phyloP scores from a whole-genome alignment of 2,888 invertebrate genomes.

The Monochamus alternatus region DNA sequence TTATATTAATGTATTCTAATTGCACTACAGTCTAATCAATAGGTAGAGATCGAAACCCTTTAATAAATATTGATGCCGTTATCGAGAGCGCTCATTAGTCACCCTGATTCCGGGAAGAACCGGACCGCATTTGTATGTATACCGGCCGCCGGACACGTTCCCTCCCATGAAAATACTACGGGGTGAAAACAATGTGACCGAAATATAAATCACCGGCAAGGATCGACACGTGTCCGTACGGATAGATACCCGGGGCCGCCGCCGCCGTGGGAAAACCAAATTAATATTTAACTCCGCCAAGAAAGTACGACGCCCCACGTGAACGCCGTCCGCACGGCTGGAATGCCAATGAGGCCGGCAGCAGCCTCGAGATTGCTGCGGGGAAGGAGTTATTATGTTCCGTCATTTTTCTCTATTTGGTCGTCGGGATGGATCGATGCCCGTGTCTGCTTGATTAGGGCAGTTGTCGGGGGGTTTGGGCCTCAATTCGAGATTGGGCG shows the following conservation, averaged over 20 bases:
- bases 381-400: slow-evolving; percentile 34
- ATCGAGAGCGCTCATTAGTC: not conserved
- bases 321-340: slow-evolving; percentile 24
- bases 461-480: no score
- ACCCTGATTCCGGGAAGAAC: not conserved
- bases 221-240: slow-evolving; percentile 37
- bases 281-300: slow-evolving; percentile 40
- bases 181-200: slow-evolving; percentile 37
- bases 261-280: slow-evolving; percentile 41
- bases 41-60: not conserved
- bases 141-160: slow-evolving; percentile 4
- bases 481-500: no score
- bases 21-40: not conserved
- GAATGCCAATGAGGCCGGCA: slow-evolving; percentile 35
- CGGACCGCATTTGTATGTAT: slow-evolving; percentile 16
- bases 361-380: slow-evolving; percentile 23
- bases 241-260: slow-evolving; percentile 28
- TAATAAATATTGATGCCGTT: not conserved
- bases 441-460: not conserved
- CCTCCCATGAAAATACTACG: slow-evolving; percentile 22
- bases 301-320: slow-evolving; percentile 37
- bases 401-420: slow-evolving; percentile 26
- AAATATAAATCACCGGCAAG: slow-evolving; percentile 37
- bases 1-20: not conserved
- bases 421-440: not conserved